phyloP scores from a whole-genome alignment of 2,797 vertebrate genomes.

The Thripadectes ignobilis region DNA sequence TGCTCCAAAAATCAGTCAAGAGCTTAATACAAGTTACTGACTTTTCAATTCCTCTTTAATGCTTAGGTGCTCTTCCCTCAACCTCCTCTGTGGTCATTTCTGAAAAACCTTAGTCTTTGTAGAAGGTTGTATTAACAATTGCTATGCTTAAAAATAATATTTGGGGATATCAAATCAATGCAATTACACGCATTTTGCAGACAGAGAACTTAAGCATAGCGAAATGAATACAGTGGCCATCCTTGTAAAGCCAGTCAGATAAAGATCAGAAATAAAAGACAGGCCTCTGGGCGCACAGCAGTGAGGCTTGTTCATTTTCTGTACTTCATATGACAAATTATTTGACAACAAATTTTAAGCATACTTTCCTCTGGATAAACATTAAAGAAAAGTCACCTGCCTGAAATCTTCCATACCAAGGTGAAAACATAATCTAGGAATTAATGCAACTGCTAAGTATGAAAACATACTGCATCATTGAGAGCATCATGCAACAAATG shows the following conservation, averaged over 20 bases:
- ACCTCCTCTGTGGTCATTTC: not conserved
- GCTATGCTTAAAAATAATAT: not conserved
- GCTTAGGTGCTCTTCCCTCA: not conserved
- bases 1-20: not conserved
- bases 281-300: not conserved
- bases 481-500: not conserved
- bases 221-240: rapidly evolving
- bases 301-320: not conserved
- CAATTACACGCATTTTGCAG: not conserved
- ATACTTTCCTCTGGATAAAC: not conserved
- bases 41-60: not conserved
- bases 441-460: not conserved
- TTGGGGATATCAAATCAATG: not conserved
- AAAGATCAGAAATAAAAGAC: not conserved
- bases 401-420: not conserved
- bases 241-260: not conserved
- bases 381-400: not conserved
- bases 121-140: not conserved
- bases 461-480: not conserved
- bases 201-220: not conserved
- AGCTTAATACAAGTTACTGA: not conserved
- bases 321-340: not conserved
- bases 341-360: not conserved
- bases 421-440: not conserved
- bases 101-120: not conserved